Evolutionary conservation across 1,140 invertebrate genomes (phyloP).

Genomic region (Cydia amplana): DNA sequence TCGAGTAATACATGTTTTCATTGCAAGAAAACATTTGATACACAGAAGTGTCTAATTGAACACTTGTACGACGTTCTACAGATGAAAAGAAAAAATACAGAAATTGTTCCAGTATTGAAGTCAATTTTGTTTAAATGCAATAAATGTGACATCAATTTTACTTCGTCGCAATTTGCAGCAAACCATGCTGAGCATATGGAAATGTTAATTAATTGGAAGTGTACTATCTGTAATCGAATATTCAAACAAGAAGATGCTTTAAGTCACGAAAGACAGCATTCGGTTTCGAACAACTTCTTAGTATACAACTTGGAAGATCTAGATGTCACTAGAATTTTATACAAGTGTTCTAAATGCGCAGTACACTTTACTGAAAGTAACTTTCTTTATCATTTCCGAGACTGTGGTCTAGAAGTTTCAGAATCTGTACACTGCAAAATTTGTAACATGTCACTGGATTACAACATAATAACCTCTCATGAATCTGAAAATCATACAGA

Average conservation of each 20-base stretch:
- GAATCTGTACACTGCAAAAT: slow-evolving; percentile 48
- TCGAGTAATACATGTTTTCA: slow-evolving; percentile 49
- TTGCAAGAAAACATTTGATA: slow-evolving; percentile 51
- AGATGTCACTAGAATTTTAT: slow-evolving; percentile 43
- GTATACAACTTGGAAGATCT: slow-evolving; percentile 44
- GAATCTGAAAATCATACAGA: slow-evolving; percentile 39
- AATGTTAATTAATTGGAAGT: slow-evolving; percentile 57
- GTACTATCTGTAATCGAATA: slow-evolving; percentile 48
- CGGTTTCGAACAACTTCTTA: slow-evolving; percentile 43
- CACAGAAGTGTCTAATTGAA: slow-evolving; percentile 53
- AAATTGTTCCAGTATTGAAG: slow-evolving; percentile 39
- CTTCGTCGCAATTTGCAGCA: slow-evolving; percentile 47
- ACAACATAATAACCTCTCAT: slow-evolving; percentile 42
- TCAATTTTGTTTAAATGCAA: slow-evolving; percentile 54
- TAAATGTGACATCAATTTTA: slow-evolving; percentile 58
- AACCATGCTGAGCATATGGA: slow-evolving; percentile 53
- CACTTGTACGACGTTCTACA: slow-evolving; percentile 59
- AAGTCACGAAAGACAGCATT: slow-evolving; percentile 57
- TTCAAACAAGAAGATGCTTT: slow-evolving; percentile 54
- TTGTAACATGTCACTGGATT: slow-evolving; percentile 56
- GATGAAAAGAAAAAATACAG: slow-evolving; percentile 37
- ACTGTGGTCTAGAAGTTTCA: slow-evolving; percentile 42
- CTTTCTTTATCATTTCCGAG: slow-evolving; percentile 44
- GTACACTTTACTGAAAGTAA: slow-evolving; percentile 51
- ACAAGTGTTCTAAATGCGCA: slow-evolving; percentile 54